Percentiles rank a stretch among this genome's conserved stretches.
Conservation (phyloP, 2,113 vertebrate species). For the Ammodramus savannarum region DNA sequence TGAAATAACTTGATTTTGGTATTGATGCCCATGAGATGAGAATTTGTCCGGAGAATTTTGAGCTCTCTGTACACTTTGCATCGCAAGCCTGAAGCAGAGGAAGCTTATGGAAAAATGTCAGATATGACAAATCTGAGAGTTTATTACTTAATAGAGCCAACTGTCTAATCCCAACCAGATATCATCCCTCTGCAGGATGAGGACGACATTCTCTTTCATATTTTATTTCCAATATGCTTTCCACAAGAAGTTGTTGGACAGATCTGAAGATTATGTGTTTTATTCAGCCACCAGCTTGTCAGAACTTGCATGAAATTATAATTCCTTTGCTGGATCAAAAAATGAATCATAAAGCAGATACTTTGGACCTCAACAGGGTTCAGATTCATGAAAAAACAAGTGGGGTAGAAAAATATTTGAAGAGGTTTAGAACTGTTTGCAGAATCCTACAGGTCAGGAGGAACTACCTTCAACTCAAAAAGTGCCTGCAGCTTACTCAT, state of each 20-base stretch:
- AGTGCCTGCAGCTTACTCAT: not conserved
- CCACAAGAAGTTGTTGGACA: not conserved
- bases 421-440: not conserved
- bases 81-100: not conserved
- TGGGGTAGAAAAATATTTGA: not conserved
- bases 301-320: not conserved
- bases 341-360: not conserved
- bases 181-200: not conserved
- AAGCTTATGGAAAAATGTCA: rapidly evolving
- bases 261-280: not conserved
- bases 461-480: not conserved
- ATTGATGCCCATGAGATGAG: not conserved
- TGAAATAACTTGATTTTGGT: not conserved
- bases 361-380: not conserved
- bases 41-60: not conserved
- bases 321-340: not conserved
- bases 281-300: not conserved
- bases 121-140: not conserved
- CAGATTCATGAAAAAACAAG: not conserved
- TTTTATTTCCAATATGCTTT: not conserved
- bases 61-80: not conserved
- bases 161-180: not conserved
- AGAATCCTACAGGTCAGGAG: not conserved
- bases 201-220: not conserved
- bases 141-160: not conserved